Conservation (phyloP, 23 tunicate species). For the Oikopleura dioica region DNA sequence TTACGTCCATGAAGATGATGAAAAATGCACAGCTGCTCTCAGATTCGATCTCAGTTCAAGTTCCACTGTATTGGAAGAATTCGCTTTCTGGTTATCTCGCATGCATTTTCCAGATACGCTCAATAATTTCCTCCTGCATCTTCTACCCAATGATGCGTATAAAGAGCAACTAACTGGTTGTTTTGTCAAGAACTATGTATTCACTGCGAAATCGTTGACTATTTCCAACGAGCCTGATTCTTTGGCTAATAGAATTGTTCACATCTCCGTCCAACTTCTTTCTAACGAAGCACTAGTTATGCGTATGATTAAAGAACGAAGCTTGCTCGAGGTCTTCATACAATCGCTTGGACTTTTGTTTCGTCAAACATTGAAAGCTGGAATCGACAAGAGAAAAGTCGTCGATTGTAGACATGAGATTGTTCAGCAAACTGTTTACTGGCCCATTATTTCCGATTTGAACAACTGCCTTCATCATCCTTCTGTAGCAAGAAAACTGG, state of each 20-base stretch:
- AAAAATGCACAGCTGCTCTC: not conserved
- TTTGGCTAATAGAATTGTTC: slow-evolving; percentile 45
- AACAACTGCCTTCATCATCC: slow-evolving; percentile 49
- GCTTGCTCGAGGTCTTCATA: not conserved
- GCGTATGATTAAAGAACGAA: not conserved
- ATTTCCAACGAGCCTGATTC: not conserved
- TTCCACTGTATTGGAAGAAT: slow-evolving; percentile 8
- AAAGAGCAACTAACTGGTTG: not conserved
- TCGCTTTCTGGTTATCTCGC: slow-evolving; percentile 8
- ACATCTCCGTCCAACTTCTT: slow-evolving; percentile 31
- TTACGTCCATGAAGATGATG: not conserved
- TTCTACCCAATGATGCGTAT: slow-evolving; percentile 9
- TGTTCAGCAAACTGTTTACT: slow-evolving; percentile 40
- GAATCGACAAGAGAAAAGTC: not conserved
- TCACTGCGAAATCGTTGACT: not conserved
- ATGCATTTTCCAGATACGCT: not conserved
- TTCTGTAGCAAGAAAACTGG: slow-evolving; percentile 21
- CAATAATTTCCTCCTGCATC: not conserved
- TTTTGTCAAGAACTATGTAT: not conserved
- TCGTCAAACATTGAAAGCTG: not conserved
- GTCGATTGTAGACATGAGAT: not conserved
- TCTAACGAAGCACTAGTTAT: not conserved
- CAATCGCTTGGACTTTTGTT: not conserved
- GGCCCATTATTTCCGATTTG: slow-evolving; percentile 87
- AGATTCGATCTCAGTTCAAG: not conserved